Evolutionary conservation across 2,888 invertebrate species (phyloP).

Genomic region (Acanthoscelides obtectus): DNA sequence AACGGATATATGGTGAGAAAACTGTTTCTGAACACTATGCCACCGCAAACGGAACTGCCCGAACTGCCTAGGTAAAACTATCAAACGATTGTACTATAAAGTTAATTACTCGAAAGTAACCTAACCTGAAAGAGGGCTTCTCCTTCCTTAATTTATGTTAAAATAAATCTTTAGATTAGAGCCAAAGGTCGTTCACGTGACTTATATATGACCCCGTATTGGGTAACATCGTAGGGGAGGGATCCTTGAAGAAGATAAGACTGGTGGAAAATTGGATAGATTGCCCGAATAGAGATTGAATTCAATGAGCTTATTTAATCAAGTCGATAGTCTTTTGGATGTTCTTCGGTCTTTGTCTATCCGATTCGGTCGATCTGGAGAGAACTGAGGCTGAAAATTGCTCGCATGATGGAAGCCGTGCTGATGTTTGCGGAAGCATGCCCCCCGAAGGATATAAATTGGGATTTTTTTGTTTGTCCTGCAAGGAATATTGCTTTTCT

Average conservation of each 20-base stretch:
- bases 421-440: background rate
- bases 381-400: background rate
- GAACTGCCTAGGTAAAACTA: too few relatives aligned
- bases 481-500: background rate
- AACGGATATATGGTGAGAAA: too few relatives aligned
- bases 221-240: slow-evolving; percentile 43
- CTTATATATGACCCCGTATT: slow-evolving; percentile 39
- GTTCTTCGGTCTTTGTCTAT: slow-evolving; percentile 6
- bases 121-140: slow-evolving; percentile 16
- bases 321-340: slow-evolving; percentile 30
- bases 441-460: background rate
- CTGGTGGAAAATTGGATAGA: slow-evolving; percentile 48
- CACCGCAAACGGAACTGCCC: too few relatives aligned
- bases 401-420: background rate
- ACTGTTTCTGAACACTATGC: too few relatives aligned
- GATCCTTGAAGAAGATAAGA: slow-evolving; percentile 44
- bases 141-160: slow-evolving; percentile 30
- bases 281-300: slow-evolving; percentile 44
- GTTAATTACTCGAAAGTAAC: slow-evolving; percentile 14
- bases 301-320: slow-evolving; percentile 47
- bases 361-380: slow-evolving; percentile 9
- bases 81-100: too few relatives aligned
- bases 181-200: slow-evolving; percentile 36
- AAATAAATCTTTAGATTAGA: slow-evolving; percentile 33
- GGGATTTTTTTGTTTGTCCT: background rate